Conservation (phyloP, 2,888 invertebrate species). For the Poecilobothrus nobilitatus region DNA sequence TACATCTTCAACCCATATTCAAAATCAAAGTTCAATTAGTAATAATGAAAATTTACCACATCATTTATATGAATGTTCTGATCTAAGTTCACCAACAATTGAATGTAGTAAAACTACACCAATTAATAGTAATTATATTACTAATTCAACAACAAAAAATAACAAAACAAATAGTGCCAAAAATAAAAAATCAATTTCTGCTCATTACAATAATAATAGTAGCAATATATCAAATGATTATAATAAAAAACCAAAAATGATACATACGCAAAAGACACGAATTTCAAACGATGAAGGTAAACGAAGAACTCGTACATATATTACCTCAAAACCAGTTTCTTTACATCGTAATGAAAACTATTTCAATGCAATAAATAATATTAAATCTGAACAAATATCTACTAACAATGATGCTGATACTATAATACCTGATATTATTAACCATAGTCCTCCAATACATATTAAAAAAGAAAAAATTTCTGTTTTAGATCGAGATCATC, state of each 20-base stretch:
- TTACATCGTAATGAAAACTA: not conserved
- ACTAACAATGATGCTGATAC: not conserved
- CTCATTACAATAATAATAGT: not conserved
- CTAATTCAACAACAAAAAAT: slow-evolving; percentile 26
- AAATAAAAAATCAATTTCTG: slow-evolving; percentile 26
- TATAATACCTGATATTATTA: slow-evolving; percentile 12
- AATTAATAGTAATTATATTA: slow-evolving; percentile 16
- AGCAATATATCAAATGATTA: slow-evolving; percentile 16
- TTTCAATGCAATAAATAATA: not conserved
- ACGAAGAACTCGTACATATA: slow-evolving; percentile 51
- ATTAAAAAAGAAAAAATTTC: not conserved
- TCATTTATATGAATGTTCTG: slow-evolving; percentile 7
- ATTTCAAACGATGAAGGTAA: slow-evolving; percentile 49
- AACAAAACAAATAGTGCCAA: slow-evolving; percentile 27
- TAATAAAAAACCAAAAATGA: slow-evolving; percentile 59
- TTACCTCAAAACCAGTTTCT: slow-evolving; percentile 29
- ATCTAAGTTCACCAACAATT: not conserved
- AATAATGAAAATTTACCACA: slow-evolving; percentile 16
- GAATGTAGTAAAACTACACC: not conserved
- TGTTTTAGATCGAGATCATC: slow-evolving; percentile 4
- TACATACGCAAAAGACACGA: slow-evolving; percentile 61
- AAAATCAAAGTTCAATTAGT: slow-evolving; percentile 13
- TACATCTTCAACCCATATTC: slow-evolving; percentile 28
- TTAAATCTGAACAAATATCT: not conserved
- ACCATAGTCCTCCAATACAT: slow-evolving; percentile 11